These are phyloP conservation scores for Orius laevigatus DNA, from an alignment of 1,140 invertebrate species.

Conservation along the genomic window DNA sequence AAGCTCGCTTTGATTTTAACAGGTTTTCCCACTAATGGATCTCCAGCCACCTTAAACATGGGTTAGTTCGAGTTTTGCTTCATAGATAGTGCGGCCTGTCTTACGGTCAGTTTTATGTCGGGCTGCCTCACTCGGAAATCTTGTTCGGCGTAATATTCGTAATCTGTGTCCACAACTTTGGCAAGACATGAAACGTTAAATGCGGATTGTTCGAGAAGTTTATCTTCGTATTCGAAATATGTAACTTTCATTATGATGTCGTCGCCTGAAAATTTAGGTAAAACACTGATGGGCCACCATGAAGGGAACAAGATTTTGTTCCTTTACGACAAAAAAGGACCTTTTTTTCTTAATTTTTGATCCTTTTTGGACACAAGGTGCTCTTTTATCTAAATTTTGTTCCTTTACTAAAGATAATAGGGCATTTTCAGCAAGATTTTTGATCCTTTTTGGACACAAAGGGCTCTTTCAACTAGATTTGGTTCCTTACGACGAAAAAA, in stretches of 20 bases:
- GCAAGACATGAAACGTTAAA: constrained; percentile 73
- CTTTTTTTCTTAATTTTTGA: too few species aligned
- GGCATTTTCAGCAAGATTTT: too few species aligned
- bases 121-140: constrained; percentile 79
- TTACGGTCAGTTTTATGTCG: constrained; percentile 62
- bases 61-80: background rate
- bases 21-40: constrained; percentile 42
- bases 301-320: too few species aligned
- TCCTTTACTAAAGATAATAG: too few species aligned
- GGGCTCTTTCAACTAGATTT: too few species aligned
- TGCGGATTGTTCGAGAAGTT: constrained; percentile 59
- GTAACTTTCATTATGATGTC: constrained; percentile 50
- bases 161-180: constrained; percentile 62
- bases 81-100: background rate
- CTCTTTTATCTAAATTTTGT: too few species aligned
- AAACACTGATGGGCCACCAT: too few species aligned
- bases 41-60: background rate
- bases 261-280: constrained; percentile 34
- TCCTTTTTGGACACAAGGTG: too few species aligned
- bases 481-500: too few species aligned
- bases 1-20: constrained; percentile 52
- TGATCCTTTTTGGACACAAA: too few species aligned
- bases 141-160: constrained; percentile 76
- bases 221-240: constrained; percentile 62
- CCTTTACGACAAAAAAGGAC: too few species aligned